These are phyloP conservation scores for Pandemis corylana DNA, from an alignment of 2,888 invertebrate species.

Conservation along the genomic window DNA sequence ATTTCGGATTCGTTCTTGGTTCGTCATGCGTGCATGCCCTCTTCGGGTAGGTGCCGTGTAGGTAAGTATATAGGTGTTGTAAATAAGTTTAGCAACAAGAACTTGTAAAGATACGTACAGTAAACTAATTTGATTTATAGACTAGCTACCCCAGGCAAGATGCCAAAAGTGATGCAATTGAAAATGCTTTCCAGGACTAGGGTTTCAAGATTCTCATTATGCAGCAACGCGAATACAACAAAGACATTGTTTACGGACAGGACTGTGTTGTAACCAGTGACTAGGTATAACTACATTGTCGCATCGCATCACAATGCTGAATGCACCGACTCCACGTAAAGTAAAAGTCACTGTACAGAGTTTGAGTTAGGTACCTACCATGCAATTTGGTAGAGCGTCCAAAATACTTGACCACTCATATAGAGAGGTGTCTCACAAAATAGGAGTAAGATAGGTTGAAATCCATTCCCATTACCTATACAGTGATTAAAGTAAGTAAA, in stretches of 20 bases:
- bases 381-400: neutral
- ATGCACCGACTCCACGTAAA: slow-evolving; percentile 35
- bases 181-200: neutral
- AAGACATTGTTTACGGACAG: slow-evolving; percentile 68
- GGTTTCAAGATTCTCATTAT: slow-evolving; percentile 1
- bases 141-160: no score
- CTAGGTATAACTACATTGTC: neutral
- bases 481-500: no score
- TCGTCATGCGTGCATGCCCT: no score
- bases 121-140: no score
- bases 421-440: no score
- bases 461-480: no score
- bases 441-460: no score
- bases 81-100: no score
- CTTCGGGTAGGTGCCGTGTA: no score
- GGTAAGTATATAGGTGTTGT: no score
- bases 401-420: neutral
- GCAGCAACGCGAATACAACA: slow-evolving; percentile 49
- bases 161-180: neutral
- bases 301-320: slow-evolving; percentile 1
- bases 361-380: neutral
- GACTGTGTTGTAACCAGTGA: slow-evolving; percentile 3
- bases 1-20: no score
- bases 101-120: no score
- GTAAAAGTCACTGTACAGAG: neutral